Evolutionary conservation across 37 sponge, comb jelly and placozoan genomes (phyloP).

Genomic region (Bolinopsis microptera): DNA sequence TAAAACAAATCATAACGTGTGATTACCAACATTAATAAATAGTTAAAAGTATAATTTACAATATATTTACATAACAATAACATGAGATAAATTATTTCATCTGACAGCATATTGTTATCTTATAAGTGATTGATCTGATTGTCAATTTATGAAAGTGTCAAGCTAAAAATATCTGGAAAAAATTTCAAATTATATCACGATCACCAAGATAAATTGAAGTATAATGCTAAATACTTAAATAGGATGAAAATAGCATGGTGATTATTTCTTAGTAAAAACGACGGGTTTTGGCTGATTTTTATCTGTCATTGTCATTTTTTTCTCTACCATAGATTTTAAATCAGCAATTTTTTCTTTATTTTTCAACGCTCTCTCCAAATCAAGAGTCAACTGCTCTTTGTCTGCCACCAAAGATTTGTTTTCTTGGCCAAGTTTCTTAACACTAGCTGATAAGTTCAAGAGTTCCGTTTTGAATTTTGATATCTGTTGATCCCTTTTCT

Average conservation of each 20-base stretch:
- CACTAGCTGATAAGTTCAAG: neutral
- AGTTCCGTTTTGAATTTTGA: neutral
- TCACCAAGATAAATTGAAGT: neutral
- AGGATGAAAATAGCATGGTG: neutral
- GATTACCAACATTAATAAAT: neutral
- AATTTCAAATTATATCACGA: neutral
- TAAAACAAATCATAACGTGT: neutral
- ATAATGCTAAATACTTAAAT: too few relatives aligned
- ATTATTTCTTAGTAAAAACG: constrained; percentile 29
- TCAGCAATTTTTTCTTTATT: constrained; percentile 16
- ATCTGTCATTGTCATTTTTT: constrained; percentile 20
- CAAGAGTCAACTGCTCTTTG: neutral
- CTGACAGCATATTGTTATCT: neutral
- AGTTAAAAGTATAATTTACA: neutral
- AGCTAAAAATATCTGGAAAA: neutral
- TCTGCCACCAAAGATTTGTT: neutral
- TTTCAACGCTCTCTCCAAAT: constrained; percentile 52
- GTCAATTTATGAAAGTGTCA: neutral
- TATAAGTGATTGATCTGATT: neutral
- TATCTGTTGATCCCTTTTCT: constrained; percentile 39
- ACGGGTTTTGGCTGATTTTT: constrained; percentile 3
- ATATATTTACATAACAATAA: neutral
- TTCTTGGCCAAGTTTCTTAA: neutral
- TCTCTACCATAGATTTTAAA: constrained; percentile 8
- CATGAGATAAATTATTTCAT: neutral